phyloP scores from a whole-genome alignment of 64 coral and sea anemone species.

The Trachythela sp. region DNA sequence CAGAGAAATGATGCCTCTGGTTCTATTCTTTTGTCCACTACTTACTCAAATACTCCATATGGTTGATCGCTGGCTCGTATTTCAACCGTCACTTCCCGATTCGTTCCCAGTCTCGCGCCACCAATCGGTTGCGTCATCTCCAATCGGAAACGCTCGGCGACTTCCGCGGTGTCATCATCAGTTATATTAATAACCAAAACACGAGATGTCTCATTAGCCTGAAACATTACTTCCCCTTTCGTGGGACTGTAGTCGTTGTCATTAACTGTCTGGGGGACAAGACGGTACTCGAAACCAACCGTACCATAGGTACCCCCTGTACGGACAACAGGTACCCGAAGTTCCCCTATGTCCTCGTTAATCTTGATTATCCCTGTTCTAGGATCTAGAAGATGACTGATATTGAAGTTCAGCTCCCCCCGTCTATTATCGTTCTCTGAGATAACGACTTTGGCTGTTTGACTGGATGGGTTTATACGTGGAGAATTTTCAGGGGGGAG shows the following conservation, averaged over 20 bases:
- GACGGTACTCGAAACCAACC: constrained; percentile 63
- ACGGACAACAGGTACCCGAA: constrained; percentile 50
- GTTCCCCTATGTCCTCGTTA: constrained; percentile 39
- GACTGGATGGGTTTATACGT: constrained; percentile 35
- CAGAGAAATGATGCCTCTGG: too few relatives aligned
- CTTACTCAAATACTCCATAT: constrained; percentile 86
- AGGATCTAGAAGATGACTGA: constrained; percentile 43
- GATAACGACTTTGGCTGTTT: constrained; percentile 71
- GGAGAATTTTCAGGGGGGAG: constrained; percentile 57
- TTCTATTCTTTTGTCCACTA: too few relatives aligned
- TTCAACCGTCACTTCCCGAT: constrained; percentile 57
- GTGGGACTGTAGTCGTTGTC: constrained; percentile 50
- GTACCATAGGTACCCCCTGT: constrained; percentile 34
- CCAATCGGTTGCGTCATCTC: constrained; percentile 66
- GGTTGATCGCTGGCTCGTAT: constrained; percentile 79
- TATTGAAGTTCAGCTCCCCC: constrained; percentile 79
- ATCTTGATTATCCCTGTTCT: constrained; percentile 47
- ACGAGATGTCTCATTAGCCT: constrained; percentile 16
- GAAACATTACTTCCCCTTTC: constrained; percentile 52
- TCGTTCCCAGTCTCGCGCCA: constrained; percentile 62
- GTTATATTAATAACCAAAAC: constrained; percentile 57
- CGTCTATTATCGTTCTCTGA: constrained; percentile 51
- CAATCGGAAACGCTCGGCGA: constrained; percentile 66
- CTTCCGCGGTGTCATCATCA: constrained; percentile 64
- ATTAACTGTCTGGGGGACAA: constrained; percentile 25